Percentiles rank a stretch among this genome's conserved stretches.
Evolutionary conservation across 2,888 invertebrate species (phyloP).

Genomic region (Antheraea yamamai): DNA sequence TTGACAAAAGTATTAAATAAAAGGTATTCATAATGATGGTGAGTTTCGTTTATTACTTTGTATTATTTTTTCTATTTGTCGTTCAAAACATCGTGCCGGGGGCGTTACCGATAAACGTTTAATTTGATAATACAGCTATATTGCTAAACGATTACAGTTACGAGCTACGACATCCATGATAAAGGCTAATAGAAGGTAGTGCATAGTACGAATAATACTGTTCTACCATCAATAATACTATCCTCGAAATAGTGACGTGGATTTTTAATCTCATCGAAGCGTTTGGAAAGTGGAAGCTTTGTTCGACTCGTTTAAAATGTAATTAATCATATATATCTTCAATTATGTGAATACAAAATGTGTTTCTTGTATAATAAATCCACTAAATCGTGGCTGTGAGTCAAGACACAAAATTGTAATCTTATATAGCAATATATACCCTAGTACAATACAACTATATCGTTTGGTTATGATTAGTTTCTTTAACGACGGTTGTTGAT

Average conservation of each 20-base stretch:
- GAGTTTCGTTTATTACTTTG: constrained; percentile 33
- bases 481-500: no score
- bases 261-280: background rate
- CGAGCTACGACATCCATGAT: constrained; percentile 27
- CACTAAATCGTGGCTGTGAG: no score
- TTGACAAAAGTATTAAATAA: constrained; percentile 12
- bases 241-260: background rate
- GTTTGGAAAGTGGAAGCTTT: background rate
- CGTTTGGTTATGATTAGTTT: no score
- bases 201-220: background rate
- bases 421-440: no score
- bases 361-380: no score
- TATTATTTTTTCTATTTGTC: constrained; percentile 19
- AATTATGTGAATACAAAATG: background rate
- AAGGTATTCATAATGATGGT: constrained; percentile 59
- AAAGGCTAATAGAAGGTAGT: constrained; percentile 15
- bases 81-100: constrained; percentile 38
- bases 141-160: constrained; percentile 15
- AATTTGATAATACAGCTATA: constrained; percentile 23
- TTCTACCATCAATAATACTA: background rate
- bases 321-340: background rate
- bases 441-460: no score
- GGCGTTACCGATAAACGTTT: constrained; percentile 46
- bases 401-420: no score
- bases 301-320: background rate